phyloP scores from a whole-genome alignment of 1,140 invertebrate genomes.

The Drosophila sp. region DNA sequence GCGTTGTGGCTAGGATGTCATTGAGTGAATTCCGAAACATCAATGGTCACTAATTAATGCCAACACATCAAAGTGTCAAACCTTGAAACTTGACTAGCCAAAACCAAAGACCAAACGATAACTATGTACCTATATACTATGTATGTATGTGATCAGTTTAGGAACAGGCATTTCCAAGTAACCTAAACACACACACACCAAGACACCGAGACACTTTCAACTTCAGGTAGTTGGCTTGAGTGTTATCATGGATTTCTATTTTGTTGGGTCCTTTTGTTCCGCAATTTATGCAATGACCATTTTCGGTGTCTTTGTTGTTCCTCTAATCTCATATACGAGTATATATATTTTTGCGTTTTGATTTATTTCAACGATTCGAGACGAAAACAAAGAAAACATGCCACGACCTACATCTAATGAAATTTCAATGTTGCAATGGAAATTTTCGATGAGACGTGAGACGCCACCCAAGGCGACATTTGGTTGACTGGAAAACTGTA shows the following conservation, averaged over 20 bases:
- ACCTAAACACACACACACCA: background rate
- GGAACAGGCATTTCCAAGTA: slow-evolving; percentile 34
- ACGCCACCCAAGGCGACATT: slow-evolving; percentile 59
- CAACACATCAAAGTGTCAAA: slow-evolving; percentile 57
- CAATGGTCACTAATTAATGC: slow-evolving; percentile 64
- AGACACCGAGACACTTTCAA: background rate
- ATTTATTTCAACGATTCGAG: slow-evolving; percentile 48
- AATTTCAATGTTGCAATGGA: slow-evolving; percentile 31
- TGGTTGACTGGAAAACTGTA: slow-evolving; percentile 35
- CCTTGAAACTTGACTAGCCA: slow-evolving; percentile 43
- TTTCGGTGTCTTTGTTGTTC: slow-evolving; percentile 54
- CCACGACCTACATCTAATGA: slow-evolving; percentile 29
- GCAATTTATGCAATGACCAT: slow-evolving; percentile 59
- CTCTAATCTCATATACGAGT: slow-evolving; percentile 12
- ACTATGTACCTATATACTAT: slow-evolving; percentile 22
- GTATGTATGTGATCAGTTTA: background rate
- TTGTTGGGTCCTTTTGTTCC: slow-evolving; percentile 40
- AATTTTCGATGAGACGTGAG: slow-evolving; percentile 24
- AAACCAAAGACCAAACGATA: slow-evolving; percentile 11
- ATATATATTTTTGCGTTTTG: slow-evolving; percentile 41
- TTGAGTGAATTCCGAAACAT: slow-evolving; percentile 34
- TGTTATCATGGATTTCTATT: slow-evolving; percentile 42
- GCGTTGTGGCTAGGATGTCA: slow-evolving; percentile 53
- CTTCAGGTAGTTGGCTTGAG: slow-evolving; percentile 50
- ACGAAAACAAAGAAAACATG: slow-evolving; percentile 18